Evolutionary conservation across 2,797 vertebrate species (phyloP).

Genomic region (Petrocephalus schoutedeni): DNA sequence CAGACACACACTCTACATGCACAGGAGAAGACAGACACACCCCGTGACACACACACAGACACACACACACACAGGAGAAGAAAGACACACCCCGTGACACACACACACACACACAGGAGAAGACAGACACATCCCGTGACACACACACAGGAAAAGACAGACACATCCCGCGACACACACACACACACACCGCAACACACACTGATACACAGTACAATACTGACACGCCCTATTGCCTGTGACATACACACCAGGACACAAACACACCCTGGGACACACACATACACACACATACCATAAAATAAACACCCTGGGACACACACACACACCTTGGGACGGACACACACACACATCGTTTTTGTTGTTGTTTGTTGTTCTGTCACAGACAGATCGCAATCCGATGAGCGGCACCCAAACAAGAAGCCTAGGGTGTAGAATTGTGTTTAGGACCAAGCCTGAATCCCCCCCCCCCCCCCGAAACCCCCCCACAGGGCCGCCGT

Average conservation of each 20-base stretch:
- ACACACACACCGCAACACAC: background rate
- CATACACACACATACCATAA: too few species aligned
- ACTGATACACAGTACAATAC: too few species aligned
- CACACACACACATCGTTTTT: background rate
- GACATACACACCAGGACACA: too few species aligned
- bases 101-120: background rate
- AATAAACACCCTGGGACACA: background rate
- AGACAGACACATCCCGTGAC: background rate
- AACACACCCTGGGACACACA: too few species aligned
- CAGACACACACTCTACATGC: background rate
- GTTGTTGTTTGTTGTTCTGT: background rate
- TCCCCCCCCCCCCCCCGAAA: slow-evolving; percentile 34
- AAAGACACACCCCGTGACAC: background rate
- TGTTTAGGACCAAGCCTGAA: slow-evolving; percentile 29
- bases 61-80: background rate
- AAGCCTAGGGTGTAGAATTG: background rate
- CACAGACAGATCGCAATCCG: background rate
- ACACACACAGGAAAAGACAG: background rate
- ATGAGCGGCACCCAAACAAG: background rate
- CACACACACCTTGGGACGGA: background rate
- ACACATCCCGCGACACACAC: background rate
- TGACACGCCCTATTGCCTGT: too few species aligned
- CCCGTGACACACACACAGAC: background rate
- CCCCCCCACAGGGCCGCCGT: slow-evolving; percentile 39
- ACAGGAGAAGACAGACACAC: background rate